phyloP scores from a whole-genome alignment of 2,113 vertebrate species.

The Lanius collurio region DNA sequence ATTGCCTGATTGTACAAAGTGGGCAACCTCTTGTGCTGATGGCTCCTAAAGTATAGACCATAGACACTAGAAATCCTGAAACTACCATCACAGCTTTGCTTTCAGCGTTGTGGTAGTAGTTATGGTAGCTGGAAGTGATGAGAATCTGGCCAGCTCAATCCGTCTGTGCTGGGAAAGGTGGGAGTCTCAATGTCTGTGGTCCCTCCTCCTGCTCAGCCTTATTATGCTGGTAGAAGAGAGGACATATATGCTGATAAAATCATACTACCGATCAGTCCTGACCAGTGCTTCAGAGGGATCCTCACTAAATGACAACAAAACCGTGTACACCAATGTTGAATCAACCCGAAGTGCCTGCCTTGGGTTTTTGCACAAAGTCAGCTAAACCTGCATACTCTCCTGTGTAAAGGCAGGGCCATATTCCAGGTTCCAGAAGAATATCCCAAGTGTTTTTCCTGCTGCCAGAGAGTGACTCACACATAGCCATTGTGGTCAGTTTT shows the following conservation, averaged over 20 bases:
- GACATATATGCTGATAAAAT: not conserved
- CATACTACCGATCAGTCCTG: not conserved
- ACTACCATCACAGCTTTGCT: not conserved
- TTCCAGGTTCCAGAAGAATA: not conserved
- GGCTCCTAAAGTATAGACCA: not conserved
- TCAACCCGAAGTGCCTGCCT: not conserved
- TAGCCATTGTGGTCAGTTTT: not conserved
- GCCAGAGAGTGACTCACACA: rapidly evolving
- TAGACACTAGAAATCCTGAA: not conserved
- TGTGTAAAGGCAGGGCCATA: not conserved
- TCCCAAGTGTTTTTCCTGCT: not conserved
- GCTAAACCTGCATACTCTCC: not conserved
- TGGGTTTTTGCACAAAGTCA: not conserved
- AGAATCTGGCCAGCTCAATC: not conserved
- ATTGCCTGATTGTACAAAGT: not conserved
- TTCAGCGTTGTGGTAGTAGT: not conserved
- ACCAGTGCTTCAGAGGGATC: not conserved
- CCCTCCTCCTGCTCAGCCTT: not conserved
- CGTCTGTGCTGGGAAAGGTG: not conserved
- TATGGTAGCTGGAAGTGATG: not conserved
- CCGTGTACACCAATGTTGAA: not conserved
- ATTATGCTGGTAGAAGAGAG: not conserved
- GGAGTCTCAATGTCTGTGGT: not conserved
- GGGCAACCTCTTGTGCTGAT: not conserved
- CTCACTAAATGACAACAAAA: not conserved